These are phyloP conservation scores for Pseudocheirus occidentalis DNA, from an alignment of 2,797 vertebrate species.

Conservation along the genomic window DNA sequence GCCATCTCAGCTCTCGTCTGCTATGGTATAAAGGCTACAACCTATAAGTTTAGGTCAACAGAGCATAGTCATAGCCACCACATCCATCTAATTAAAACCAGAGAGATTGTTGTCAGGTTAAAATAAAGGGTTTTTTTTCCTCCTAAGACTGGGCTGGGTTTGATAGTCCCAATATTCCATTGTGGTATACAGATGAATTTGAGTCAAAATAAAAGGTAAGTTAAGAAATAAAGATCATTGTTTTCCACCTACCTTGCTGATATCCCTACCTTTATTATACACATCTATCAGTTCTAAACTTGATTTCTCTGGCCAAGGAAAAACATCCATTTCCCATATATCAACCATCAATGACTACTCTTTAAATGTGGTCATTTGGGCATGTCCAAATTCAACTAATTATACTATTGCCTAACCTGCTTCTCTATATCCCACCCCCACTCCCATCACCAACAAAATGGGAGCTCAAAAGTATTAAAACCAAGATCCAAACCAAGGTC, in stretches of 20 bases:
- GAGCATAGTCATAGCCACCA: not conserved
- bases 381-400: not conserved
- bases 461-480: not conserved
- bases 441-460: constrained; percentile 5
- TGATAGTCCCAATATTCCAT: not conserved
- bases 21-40: not conserved
- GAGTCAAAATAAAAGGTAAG: not conserved
- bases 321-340: not conserved
- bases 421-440: not conserved
- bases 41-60: not conserved
- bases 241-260: not conserved
- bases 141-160: not conserved
- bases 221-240: not conserved
- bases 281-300: not conserved
- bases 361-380: not conserved
- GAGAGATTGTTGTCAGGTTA: not conserved
- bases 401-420: not conserved
- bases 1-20: not conserved
- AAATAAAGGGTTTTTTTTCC: not conserved
- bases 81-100: not conserved
- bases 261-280: not conserved
- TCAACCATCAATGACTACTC: not conserved
- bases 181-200: not conserved
- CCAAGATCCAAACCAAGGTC: not conserved
- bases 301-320: not conserved